Evolutionary conservation across 2,113 vertebrate genomes (phyloP).

Genomic region (Catharus minimus): DNA sequence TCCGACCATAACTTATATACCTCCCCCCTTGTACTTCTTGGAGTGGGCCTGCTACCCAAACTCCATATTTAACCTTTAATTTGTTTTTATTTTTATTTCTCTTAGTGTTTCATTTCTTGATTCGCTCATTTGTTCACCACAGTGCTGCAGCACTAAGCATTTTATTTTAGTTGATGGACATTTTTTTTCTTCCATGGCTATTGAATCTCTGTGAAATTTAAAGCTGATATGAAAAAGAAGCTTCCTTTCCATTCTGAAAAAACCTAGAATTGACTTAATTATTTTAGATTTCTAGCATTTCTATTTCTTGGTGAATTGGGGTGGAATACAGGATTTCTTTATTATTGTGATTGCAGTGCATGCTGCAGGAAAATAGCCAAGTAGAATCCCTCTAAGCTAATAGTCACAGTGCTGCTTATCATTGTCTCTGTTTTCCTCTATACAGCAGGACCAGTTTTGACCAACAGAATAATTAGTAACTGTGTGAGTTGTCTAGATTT

Average conservation of each 20-base stretch:
- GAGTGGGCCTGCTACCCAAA: conserved; percentile 3
- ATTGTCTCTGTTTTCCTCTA: conserved; percentile 32
- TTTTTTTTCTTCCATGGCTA: conserved; percentile 42
- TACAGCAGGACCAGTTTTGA: conserved; percentile 16
- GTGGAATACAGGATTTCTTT: conserved; percentile 67
- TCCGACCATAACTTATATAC: neutral
- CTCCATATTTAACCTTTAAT: conserved; percentile 1
- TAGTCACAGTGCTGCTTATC: conserved; percentile 37
- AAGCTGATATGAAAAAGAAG: conserved; percentile 19
- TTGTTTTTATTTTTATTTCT: conserved; percentile 19
- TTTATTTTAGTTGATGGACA: conserved; percentile 64
- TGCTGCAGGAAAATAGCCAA: conserved; percentile 70
- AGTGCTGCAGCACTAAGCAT: conserved; percentile 56
- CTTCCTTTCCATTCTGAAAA: conserved; percentile 62
- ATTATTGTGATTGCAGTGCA: conserved; percentile 39
- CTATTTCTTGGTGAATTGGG: conserved; percentile 61
- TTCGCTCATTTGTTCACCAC: conserved; percentile 31
- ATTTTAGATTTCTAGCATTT: conserved; percentile 63
- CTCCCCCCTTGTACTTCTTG: neutral
- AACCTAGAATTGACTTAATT: conserved; percentile 40
- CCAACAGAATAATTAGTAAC: neutral
- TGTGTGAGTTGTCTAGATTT: neutral
- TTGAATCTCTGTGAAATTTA: conserved; percentile 71
- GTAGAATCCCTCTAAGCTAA: conserved; percentile 57
- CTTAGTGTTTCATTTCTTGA: neutral